Base-by-base conservation (phyloP, 2,113 vertebrate genomes). In the Xiphorhynchus elegans region DNA sequence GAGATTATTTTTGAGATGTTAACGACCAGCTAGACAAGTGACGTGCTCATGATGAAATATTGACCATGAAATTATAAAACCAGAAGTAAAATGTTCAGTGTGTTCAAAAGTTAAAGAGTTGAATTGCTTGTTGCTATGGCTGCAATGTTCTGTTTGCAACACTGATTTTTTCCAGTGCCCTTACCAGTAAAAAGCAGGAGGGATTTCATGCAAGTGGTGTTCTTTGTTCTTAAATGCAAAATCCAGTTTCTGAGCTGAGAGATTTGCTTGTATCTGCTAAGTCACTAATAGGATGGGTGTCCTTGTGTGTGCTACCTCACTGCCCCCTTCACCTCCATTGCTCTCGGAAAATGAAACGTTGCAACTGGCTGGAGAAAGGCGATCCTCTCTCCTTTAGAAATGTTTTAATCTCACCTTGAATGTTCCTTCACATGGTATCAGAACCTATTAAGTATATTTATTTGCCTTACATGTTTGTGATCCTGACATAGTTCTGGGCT, bases 41-140 rank as follows among this genome's bases (percentile, higher is more conserved):
- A 86, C 84, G 66, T 64, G 64, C n/a, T 89, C 14, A 3, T 62
- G 66, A 53, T 82, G 64, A 93, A 28, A 91, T 90, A 77, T 20
- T 84, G 77, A 49, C 52, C 80, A 39, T 81, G 73, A 87, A 90
- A 90, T 90, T 92, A 58, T 26, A 90, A 95, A 95, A 89, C 14
- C 70, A 49, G 72, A 83, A 93, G 85, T 76, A 92, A 96, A 94
- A 78, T 66, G 52, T 82, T 83, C 47, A 87, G 76, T 70, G 60
- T 82, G 85, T 92, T 90, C 50, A 75, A 73, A 84, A 87, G 60
- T 75, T 75, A 83, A 59, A 83, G n/a, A 75, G 76, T 84, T 84
- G 75, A 84, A 75, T 90, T 96, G 94, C 78, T 93, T 88, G 90
- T 96, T 96, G 91, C 89, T 95, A 62, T 96, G 87, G 93, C 81